phyloP scores from a whole-genome alignment of 2,113 vertebrate species.

The Ondatra zibethicus region DNA sequence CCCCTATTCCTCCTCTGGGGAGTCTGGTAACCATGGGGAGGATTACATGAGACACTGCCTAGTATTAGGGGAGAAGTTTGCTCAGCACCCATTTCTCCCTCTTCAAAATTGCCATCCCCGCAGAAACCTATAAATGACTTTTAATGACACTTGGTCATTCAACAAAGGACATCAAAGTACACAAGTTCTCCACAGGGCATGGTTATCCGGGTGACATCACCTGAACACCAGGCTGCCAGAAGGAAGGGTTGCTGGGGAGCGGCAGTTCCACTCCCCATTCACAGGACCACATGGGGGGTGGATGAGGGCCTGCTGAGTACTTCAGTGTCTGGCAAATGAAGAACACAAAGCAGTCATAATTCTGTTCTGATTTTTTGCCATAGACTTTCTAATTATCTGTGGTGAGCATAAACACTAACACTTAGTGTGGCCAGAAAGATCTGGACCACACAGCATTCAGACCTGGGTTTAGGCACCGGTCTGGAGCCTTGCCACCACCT shows the following conservation, averaged over 20 bases:
- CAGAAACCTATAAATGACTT: neutral
- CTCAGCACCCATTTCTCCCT: neutral
- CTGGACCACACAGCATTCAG: neutral
- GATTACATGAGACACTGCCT: neutral
- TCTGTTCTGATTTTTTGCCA: neutral
- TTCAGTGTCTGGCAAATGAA: neutral
- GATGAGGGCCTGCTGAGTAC: neutral
- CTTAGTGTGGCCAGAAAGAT: neutral
- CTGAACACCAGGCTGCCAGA: neutral
- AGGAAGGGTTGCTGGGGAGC: neutral
- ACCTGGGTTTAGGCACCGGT: neutral
- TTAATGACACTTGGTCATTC: neutral
- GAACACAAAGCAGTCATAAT: neutral
- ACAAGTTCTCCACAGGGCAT: neutral
- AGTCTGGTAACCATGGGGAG: neutral
- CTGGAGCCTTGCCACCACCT: neutral
- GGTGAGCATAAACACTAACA: neutral
- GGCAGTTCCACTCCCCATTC: neutral
- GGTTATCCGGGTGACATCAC: neutral
- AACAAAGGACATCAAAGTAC: neutral
- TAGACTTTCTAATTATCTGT: constrained; percentile 46
- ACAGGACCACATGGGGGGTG: neutral
- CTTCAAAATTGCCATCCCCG: constrained; percentile 21
- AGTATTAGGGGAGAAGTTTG: neutral
- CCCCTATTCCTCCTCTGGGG: neutral